Evolutionary conservation across 2,113 vertebrate species (phyloP).

Genomic region (human): DNA sequence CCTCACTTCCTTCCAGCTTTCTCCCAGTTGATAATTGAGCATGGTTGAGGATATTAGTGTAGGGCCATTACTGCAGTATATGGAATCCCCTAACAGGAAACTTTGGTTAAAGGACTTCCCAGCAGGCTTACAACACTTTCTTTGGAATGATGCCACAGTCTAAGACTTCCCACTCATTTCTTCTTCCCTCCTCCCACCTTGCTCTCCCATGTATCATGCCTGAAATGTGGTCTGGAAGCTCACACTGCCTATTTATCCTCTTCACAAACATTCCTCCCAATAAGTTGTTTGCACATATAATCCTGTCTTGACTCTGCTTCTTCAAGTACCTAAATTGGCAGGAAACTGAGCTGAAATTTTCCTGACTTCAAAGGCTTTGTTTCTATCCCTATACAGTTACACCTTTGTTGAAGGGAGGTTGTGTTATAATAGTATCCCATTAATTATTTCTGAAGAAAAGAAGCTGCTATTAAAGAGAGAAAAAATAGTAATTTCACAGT

Average conservation of each 20-base stretch:
- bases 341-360: neutral
- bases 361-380: neutral
- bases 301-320: neutral
- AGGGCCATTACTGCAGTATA: neutral
- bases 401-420: neutral
- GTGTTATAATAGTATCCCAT: neutral
- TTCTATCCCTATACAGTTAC: neutral
- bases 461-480: neutral
- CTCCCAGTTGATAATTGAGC: neutral
- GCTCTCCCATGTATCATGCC: neutral
- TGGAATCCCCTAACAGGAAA: too few species aligned
- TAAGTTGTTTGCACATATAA: neutral
- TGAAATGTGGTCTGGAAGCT: neutral
- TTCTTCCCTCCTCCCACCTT: neutral
- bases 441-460: neutral
- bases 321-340: neutral
- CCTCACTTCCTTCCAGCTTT: neutral
- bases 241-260: neutral
- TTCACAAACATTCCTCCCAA: neutral
- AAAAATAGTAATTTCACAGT: neutral
- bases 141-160: neutral
- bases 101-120: neutral
- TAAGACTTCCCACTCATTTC: neutral
- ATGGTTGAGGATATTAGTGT: neutral
- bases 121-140: neutral